Evolutionary conservation across 2,888 invertebrate genomes (phyloP).

Genomic region (Drosophila meridionalis): DNA sequence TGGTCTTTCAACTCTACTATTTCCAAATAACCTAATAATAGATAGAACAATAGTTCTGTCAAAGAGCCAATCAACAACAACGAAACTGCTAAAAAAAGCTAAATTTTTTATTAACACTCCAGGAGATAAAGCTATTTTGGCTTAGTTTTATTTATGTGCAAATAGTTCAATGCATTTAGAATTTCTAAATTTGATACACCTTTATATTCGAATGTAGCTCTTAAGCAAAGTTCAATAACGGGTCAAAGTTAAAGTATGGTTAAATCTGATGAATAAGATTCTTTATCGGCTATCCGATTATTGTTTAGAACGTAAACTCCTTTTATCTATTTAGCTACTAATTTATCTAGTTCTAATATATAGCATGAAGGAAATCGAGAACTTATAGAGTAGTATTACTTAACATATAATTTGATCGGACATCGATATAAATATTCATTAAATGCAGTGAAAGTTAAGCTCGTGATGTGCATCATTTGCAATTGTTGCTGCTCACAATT

Average conservation of each 20-base stretch:
- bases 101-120: no score
- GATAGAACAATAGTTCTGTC: no score
- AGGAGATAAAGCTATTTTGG: no score
- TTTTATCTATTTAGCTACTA: neutral
- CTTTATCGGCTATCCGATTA: no score
- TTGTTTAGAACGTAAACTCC: neutral
- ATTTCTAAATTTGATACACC: no score
- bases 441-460: slow-evolving; percentile 7
- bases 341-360: neutral
- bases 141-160: no score
- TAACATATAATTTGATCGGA: neutral
- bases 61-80: no score
- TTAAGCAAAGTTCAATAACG: no score
- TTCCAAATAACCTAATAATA: neutral
- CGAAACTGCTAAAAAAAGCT: no score
- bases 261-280: neutral
- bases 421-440: slow-evolving; percentile 1
- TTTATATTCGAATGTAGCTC: no score
- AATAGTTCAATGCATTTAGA: no score
- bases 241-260: neutral
- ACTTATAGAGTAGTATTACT: neutral
- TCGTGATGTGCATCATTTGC: neutral
- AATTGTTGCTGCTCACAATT: slow-evolving; percentile 5
- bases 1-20: neutral
- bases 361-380: no score